phyloP scores from a whole-genome alignment of 2,797 vertebrate genomes.

The Antennarius maculatus region DNA sequence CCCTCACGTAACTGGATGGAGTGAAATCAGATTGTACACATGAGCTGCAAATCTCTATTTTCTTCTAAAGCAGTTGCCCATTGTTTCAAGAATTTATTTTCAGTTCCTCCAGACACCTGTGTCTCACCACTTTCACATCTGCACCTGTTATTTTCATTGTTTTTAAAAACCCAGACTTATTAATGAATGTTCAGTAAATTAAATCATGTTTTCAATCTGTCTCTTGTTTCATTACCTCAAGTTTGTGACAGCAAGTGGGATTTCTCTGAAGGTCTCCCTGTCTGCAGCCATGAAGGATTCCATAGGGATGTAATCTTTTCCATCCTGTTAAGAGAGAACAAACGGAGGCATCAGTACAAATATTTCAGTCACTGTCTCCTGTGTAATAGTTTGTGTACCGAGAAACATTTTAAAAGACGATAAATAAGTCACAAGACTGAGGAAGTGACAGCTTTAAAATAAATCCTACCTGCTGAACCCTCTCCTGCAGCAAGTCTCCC shows the following conservation, averaged over 20 bases:
- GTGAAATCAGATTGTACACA: slow-evolving; percentile 21
- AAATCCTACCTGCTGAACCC: slow-evolving; percentile 86
- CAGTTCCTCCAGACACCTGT: not conserved
- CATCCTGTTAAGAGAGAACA: slow-evolving; percentile 78
- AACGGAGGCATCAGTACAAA: not conserved
- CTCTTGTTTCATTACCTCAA: slow-evolving; percentile 65
- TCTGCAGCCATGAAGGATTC: slow-evolving; percentile 73
- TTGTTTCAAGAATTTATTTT: slow-evolving; percentile 16
- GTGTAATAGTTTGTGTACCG: not conserved
- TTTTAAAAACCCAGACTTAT: too few relatives aligned
- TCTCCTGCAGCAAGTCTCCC: slow-evolving; percentile 90
- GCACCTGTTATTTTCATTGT: not conserved
- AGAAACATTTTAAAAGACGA: not conserved
- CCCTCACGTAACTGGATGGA: slow-evolving; percentile 84
- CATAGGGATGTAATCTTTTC: slow-evolving; percentile 94
- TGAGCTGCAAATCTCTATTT: not conserved
- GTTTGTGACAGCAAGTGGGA: slow-evolving; percentile 71
- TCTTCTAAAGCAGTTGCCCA: slow-evolving; percentile 31
- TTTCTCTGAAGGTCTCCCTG: slow-evolving; percentile 50
- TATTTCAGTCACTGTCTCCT: not conserved
- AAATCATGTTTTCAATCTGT: not conserved
- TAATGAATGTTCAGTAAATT: not conserved
- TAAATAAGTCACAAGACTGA: not conserved
- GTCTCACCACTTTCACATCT: slow-evolving; percentile 10
- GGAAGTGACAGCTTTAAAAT: not conserved